These are phyloP conservation scores for Mycetomoellerius zeteki DNA, from an alignment of 1,140 invertebrate genomes.

Conservation along the genomic window DNA sequence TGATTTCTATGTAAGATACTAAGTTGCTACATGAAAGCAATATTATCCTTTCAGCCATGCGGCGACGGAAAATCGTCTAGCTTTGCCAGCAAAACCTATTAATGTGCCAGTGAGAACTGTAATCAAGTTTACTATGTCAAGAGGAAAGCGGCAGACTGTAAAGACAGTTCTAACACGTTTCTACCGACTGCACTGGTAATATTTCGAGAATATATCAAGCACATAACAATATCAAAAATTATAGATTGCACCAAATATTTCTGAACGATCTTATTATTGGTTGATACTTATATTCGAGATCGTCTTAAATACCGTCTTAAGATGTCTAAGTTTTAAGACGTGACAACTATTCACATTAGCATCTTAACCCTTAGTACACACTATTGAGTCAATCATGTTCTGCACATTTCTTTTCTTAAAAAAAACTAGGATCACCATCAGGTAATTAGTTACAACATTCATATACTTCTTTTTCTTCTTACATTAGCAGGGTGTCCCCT, in stretches of 20 bases:
- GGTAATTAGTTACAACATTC: no score
- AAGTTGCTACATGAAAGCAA: neutral
- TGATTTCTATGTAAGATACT: neutral
- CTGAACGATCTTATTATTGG: neutral
- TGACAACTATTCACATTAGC: no score
- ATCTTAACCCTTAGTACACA: no score
- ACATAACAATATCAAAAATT: neutral
- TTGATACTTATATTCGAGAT: no score
- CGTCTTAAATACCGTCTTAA: no score
- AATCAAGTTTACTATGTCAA: slow-evolving; percentile 91
- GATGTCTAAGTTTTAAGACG: no score
- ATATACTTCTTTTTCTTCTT: no score
- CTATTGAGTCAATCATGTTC: no score
- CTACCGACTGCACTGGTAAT: slow-evolving; percentile 92
- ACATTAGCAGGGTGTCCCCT: no score
- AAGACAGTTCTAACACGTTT: slow-evolving; percentile 92
- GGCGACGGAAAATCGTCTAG: neutral
- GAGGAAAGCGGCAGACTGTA: slow-evolving; percentile 92
- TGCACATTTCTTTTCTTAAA: no score
- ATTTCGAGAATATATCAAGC: neutral
- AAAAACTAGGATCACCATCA: no score
- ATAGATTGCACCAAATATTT: neutral
- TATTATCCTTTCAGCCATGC: slow-evolving; percentile 10
- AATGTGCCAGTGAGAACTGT: slow-evolving; percentile 86
- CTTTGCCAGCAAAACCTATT: neutral